Evolutionary conservation across 92 coral and sea anemone genomes (phyloP), one percentile per base, ranked within the genome.

Genomic region (Heteractis magnifica): DNA sequence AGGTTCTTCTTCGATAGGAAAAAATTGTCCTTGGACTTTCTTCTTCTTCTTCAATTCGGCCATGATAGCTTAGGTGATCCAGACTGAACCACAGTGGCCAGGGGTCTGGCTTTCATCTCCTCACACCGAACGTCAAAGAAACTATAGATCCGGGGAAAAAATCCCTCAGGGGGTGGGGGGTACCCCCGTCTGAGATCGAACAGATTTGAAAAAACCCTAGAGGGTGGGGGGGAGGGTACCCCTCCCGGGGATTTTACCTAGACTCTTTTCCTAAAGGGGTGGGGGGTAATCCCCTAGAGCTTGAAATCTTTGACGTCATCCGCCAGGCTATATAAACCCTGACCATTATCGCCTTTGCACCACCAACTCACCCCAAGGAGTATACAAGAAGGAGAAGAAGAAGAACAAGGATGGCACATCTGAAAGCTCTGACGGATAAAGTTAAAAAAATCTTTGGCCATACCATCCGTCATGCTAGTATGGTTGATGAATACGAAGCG

Each of bases 361-460:
- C 26, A 26, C 26, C 26, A 26, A 26, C 26, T 26, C 26, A 26
- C 26, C n/a, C 26, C 26, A 26, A 1, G 26, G 26, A 26, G 26
- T 26, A 26, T 26, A 26, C 26, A 26, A 26, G 26, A 26, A 26
- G 1, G 26, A 26, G 26, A 26, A 26, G 1, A 26, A 26, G 26
- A 26, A 26, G 0, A 26, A 26, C 1, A 26, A 26, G 1, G 26
- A 26, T 26, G 26, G 26, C 26, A 0, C 26, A 26, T 56, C 60
- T 10, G 14, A 10, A 16, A 56, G 4, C 11, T 56, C 60, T 56
- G 10, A 3, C 12, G 14, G 4, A 10, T 3, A 10, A 56, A 3
- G 12, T 3, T 0, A 6, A 6, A 3, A 0, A 0, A 0, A 3
- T 6, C 12, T 56, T 3, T 6, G 10, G 4, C 5, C 21, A 16